Base-by-base conservation (phyloP, 2,113 vertebrate species). In the Okapia johnstoni region DNA sequence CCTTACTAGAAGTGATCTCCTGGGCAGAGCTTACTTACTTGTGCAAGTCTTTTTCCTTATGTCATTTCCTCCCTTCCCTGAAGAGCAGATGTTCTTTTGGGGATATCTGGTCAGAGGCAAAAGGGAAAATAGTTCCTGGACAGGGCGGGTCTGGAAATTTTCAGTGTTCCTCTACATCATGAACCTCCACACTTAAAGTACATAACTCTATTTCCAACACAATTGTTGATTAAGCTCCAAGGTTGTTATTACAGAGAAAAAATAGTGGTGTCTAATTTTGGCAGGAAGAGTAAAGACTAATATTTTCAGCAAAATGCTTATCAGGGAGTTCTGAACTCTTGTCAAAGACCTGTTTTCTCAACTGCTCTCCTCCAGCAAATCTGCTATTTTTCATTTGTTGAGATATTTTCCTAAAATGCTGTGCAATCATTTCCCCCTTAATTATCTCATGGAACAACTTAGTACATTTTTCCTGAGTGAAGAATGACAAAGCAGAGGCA, bases 11-110 rank as follows among this genome's bases (percentile, higher is more conserved):
- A 30, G 28, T 4, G 7, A 48, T 30, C n/a, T 83, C 28, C 43
- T 80, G 40, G 66, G 43, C 54, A 70, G 54, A 85, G 26, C 23
- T 58, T 60, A 73, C 48, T 86, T 76, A 88, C 70, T 54, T 61
- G 91, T 61, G 21, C 92, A 93, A 77, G 66, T 96, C 46, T 7
- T 85, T 91, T 95, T 77, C 88, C 92, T 93, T 90, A n/a, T 77
- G 94, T 98, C 86, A 96, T 97, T 98, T 98, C 96, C 97, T 98
- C 97, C 97, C 97, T 55, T 76, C 92, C 83, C 96, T 85, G 97
- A 97, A 98, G 90, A 98, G 97, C 97, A 98, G 97, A 97, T 93
- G 79, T 95, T 94, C 96, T 92, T 43, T 97, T 73, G 14, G 16
- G 85, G 79, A 28, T 88, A 5, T 97, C 86, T 88, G 77, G 94